These are phyloP conservation scores for Salvelinus namaycush DNA, from an alignment of 2,113 vertebrate genomes.

Conservation along the genomic window DNA sequence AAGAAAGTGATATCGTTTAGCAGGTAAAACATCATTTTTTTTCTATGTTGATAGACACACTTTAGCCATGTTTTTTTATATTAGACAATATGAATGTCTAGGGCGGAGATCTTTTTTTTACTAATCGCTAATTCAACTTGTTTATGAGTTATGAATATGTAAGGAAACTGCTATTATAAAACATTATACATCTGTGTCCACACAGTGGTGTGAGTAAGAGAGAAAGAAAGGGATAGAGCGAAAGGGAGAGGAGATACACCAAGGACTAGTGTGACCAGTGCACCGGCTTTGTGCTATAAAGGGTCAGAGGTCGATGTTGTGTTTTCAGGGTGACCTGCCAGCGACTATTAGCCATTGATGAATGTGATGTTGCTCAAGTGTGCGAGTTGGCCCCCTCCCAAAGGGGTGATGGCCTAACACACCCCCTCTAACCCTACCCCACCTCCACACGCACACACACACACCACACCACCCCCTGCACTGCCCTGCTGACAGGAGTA, in stretches of 20 bases:
- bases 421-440: too few species aligned
- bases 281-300: conserved; percentile 64
- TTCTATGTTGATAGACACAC: too few species aligned
- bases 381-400: conserved; percentile 74
- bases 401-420: conserved; percentile 67
- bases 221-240: not conserved
- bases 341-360: conserved; percentile 83
- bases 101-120: too few species aligned
- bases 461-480: conserved; percentile 24
- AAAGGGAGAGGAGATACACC: not conserved
- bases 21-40: not conserved
- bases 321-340: conserved; percentile 83
- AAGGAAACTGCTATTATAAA: not conserved
- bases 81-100: too few species aligned
- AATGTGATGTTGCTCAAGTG: conserved; percentile 82
- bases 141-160: too few species aligned
- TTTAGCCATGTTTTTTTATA: too few species aligned
- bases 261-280: conserved; percentile 63
- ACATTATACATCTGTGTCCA: conserved; percentile 2
- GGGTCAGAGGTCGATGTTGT: conserved; percentile 79
- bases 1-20: conserved; percentile 57
- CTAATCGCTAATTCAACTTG: too few species aligned
- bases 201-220: not conserved
- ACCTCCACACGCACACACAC: too few species aligned
- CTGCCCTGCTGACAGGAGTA: conserved; percentile 76